These are phyloP conservation scores for Eumeta japonica DNA, from an alignment of 1,140 invertebrate genomes.

Conservation along the genomic window DNA sequence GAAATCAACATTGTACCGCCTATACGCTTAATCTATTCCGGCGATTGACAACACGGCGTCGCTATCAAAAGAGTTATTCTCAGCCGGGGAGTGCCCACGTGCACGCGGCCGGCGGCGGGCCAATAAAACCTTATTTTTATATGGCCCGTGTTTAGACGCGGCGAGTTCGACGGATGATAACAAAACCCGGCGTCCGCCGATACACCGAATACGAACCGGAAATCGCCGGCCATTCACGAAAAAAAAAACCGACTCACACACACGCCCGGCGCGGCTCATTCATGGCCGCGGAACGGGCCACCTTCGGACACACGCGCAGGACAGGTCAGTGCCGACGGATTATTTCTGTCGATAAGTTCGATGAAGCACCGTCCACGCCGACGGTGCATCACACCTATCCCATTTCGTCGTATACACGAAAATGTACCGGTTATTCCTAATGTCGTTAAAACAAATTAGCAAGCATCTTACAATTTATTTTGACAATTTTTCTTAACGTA, in stretches of 20 bases:
- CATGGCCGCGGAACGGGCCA: no score
- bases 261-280: no score
- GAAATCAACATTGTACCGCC: not conserved
- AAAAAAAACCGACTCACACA: constrained; percentile 44
- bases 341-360: no score
- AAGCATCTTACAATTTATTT: no score
- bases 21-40: not conserved
- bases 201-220: constrained; percentile 37
- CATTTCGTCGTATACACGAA: no score
- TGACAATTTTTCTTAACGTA: no score
- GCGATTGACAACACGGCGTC: not conserved
- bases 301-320: no score
- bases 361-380: no score
- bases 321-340: no score
- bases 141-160: constrained; percentile 53
- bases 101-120: constrained; percentile 19
- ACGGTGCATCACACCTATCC: no score
- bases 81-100: not conserved
- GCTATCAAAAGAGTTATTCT: constrained; percentile 31
- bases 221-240: constrained; percentile 50
- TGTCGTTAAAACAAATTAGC: no score
- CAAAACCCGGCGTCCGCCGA: constrained; percentile 36
- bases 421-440: no score
- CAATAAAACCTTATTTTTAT: constrained; percentile 56
- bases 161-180: constrained; percentile 44